These are phyloP conservation scores for Epicampocera succincta DNA, from an alignment of 2,888 invertebrate species.

Conservation along the genomic window DNA sequence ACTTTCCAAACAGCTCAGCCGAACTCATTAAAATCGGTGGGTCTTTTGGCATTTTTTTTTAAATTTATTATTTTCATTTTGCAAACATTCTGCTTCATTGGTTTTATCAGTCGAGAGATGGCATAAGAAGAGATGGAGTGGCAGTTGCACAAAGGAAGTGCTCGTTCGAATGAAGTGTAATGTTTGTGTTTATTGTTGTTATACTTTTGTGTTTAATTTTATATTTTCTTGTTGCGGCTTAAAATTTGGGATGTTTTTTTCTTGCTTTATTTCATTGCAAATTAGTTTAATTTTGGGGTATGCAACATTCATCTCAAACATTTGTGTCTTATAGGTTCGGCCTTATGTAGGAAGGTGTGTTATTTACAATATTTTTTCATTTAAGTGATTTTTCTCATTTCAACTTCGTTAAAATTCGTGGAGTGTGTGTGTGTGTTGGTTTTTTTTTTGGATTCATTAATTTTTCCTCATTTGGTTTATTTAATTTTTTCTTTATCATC, in stretches of 20 bases:
- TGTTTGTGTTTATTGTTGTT: constrained; percentile 47
- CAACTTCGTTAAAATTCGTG: constrained; percentile 53
- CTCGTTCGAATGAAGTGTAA: constrained; percentile 8
- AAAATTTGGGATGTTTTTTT: constrained; percentile 50
- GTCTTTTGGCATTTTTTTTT: background rate
- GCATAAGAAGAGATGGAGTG: background rate
- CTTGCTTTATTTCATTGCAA: constrained; percentile 53
- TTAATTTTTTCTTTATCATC: constrained; percentile 52
- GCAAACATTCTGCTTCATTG: constrained; percentile 52
- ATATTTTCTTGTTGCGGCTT: constrained; percentile 25
- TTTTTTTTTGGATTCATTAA: constrained; percentile 10
- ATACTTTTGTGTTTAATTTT: constrained; percentile 38
- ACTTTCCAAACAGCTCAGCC: constrained; percentile 7
- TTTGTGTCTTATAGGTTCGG: constrained; percentile 62
- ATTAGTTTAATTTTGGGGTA: constrained; percentile 65
- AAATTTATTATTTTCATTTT: background rate
- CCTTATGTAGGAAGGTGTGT: constrained; percentile 66
- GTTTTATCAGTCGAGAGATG: constrained; percentile 18
- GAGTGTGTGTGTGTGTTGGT: constrained; percentile 24
- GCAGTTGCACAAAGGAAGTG: constrained; percentile 45
- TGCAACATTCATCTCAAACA: constrained; percentile 61
- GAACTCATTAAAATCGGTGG: constrained; percentile 31
- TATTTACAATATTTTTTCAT: constrained; percentile 70
- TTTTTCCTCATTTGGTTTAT: constrained; percentile 32
- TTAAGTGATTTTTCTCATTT: constrained; percentile 12